Conservation (phyloP, 2,888 invertebrate species). For the Fragum sueziense region DNA sequence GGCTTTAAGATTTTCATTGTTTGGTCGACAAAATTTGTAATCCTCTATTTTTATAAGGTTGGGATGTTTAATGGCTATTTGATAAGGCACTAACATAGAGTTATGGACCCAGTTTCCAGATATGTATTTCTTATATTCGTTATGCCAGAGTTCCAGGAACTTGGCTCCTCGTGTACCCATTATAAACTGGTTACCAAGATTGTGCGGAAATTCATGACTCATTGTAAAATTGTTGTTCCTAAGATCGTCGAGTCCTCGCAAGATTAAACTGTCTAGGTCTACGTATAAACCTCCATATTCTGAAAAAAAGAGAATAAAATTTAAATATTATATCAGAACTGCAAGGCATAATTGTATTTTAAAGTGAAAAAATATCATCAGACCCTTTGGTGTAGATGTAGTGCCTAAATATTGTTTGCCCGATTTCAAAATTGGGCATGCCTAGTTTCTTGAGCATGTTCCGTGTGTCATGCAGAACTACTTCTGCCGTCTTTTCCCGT, state of each 20-base stretch:
- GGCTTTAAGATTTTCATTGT: neutral
- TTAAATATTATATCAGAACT: too few relatives aligned
- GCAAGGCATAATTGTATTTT: too few relatives aligned
- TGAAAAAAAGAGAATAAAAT: slow-evolving; percentile 17
- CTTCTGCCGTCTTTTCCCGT: too few relatives aligned
- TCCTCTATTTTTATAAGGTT: slow-evolving; percentile 29
- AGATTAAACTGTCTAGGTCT: slow-evolving; percentile 20
- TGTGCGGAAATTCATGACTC: neutral
- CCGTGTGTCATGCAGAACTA: too few relatives aligned
- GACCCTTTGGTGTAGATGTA: too few relatives aligned
- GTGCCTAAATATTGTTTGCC: too few relatives aligned
- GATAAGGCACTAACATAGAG: neutral
- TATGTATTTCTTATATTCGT: slow-evolving; percentile 21
- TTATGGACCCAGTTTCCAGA: slow-evolving; percentile 5
- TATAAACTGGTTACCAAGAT: slow-evolving; percentile 21
- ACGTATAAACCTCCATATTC: slow-evolving; percentile 30
- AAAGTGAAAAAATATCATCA: too few relatives aligned
- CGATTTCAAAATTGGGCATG: too few relatives aligned
- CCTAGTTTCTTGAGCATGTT: too few relatives aligned
- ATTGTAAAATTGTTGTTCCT: slow-evolving; percentile 7
- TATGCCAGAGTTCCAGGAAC: slow-evolving; percentile 27
- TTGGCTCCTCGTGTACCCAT: slow-evolving; percentile 10
- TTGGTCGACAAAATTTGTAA: slow-evolving; percentile 27
- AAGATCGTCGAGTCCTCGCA: slow-evolving; percentile 10
- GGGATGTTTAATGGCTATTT: slow-evolving; percentile 6